Base-by-base conservation (phyloP, 2,888 invertebrate species). In the Reticulitermes lucifugus region DNA sequence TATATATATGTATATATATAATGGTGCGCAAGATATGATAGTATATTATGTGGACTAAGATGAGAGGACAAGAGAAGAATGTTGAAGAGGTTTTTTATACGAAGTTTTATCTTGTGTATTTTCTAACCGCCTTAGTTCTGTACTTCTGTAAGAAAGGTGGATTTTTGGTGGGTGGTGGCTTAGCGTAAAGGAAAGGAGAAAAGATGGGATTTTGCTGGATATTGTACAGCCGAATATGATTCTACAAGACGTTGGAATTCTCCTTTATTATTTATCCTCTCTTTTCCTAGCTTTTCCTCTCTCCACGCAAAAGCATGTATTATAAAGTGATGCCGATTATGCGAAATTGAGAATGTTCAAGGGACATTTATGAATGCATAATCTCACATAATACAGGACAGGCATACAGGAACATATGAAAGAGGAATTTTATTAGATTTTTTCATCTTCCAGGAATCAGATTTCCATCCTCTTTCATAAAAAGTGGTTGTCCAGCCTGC, bases 281-380 rank as follows among this genome's bases (percentile, higher is more conserved):
- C n/a, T 25, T n/a, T 65, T 14, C 25, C n/a, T 2, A n/a, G 6
- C 12, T n/a, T 65, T 5, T n/a, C 65, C 10, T 25, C 25, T 65
- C 14, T n/a, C n/a, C 12, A 1, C 5, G 25, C 65, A n/a, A 9
- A 65, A 65, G 4, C n/a, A 25, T 65, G 65, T 25, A n/a, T 65
- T 65, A 65, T 65, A 65, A 14, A 65, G 12, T 25, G 65, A 65
- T 65, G 65, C 25, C n/a, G 65, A 65, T 65, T 25, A 65, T 65
- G 65, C 14, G 65, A 65, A 65, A 65, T 65, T 65, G 65, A 25
- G 65, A 65, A 65, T n/a, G n/a, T 65, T 65, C 65, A 65, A 65
- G 6, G 65, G 25, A 65, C 25, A 12, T 65, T n/a, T 65, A 18
- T 65, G 65, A 65, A 65, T 65, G 5, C 65, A 25, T 25, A 65